Evolutionary conservation across 2,888 invertebrate genomes (phyloP).

Genomic region (Dendrolimus pini): DNA sequence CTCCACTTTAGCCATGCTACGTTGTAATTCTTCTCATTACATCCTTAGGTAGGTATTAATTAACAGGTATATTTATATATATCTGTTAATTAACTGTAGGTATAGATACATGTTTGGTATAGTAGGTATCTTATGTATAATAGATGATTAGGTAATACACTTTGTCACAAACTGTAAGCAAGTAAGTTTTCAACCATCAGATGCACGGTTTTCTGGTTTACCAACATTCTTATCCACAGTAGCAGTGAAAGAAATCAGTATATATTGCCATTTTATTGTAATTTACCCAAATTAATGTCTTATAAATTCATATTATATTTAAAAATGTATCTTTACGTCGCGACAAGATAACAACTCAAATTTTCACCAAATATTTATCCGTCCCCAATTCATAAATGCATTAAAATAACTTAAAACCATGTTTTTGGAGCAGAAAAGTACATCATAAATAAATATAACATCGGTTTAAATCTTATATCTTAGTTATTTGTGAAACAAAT

Average conservation of each 20-base stretch:
- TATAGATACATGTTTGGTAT: too few relatives aligned
- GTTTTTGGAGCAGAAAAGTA: conserved; percentile 8
- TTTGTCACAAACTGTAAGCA: too few relatives aligned
- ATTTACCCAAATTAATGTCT: not conserved
- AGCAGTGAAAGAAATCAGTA: not conserved
- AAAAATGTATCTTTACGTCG: not conserved
- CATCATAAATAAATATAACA: conserved; percentile 11
- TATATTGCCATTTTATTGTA: not conserved
- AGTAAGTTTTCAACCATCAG: too few relatives aligned
- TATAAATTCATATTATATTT: not conserved
- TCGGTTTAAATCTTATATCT: conserved; percentile 3
- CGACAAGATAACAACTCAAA: not conserved
- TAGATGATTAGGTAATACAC: too few relatives aligned
- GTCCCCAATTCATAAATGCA: conserved; percentile 9
- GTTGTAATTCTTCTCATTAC: too few relatives aligned
- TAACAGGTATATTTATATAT: too few relatives aligned
- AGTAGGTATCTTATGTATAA: too few relatives aligned
- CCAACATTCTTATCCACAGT: too few relatives aligned
- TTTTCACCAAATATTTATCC: conserved; percentile 1
- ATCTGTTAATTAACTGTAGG: too few relatives aligned
- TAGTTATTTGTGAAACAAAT: conserved; percentile 15
- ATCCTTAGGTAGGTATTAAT: too few relatives aligned
- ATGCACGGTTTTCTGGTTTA: too few relatives aligned
- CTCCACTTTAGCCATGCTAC: too few relatives aligned
- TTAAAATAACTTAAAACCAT: not conserved